Base-by-base conservation (phyloP, 1,140 invertebrate genomes). In the Drosophila orosa region DNA sequence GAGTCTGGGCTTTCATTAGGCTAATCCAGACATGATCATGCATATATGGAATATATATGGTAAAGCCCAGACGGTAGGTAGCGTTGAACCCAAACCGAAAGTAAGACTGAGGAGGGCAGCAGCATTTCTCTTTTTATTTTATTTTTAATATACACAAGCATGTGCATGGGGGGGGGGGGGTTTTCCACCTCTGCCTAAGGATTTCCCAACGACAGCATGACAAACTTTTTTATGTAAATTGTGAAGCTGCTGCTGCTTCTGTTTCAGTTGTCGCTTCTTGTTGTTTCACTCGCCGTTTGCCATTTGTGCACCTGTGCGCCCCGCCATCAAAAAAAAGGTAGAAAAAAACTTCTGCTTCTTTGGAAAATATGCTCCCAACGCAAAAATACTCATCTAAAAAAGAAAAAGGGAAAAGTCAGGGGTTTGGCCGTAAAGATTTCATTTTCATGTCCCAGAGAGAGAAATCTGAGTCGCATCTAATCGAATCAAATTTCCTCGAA, bases 1-100 rank as follows among this genome's bases (percentile, higher is more conserved):
- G 22, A 74, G 50, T 63, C 69, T 57, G 66, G 75, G 69, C 77
- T 81, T 90, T 90, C 80, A 87, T 87, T 87, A 90, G 80, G 74
- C 85, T 90, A 90, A 90, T 90, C 87, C 89, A 83, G 83, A 90
- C 87, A 90, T 90, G 87, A 91, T 90, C 83, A 84, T 78, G 87
- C 87, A 89, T 90, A 89, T 75, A 86, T 79, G 22, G 17, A 31
- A 44, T 37, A 35, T 19, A 19, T 31, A 24, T 29, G n/a, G n/a
- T n/a, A n/a, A 29, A 27, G 19, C 17, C 19, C 33, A 62, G 60
- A 62, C 55, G 25, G 59, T 25, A 59, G 25, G 59, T 25, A 59
- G 35, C 60, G 56, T 61, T 65, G 61, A 65, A 65, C 61, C 39
- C 31, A 6, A 25, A 29, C 45, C 24, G 45, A 48, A 17, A 48